Evolutionary conservation across 2,888 invertebrate species (phyloP).

Genomic region (Apamea monoglypha): DNA sequence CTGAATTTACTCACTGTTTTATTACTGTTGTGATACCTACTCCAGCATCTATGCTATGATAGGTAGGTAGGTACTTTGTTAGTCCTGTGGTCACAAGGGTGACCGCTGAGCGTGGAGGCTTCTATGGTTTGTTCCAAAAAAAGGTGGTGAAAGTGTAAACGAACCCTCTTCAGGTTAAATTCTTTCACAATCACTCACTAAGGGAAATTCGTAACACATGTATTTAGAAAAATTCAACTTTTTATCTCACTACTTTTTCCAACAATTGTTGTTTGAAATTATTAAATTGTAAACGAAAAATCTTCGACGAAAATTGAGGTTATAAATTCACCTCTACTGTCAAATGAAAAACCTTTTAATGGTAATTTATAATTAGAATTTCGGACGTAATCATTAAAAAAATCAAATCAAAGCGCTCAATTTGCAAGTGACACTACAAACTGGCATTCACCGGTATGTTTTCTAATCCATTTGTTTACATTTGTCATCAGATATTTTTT

Average conservation of each 20-base stretch:
- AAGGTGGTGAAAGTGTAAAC: neutral
- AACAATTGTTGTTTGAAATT: neutral
- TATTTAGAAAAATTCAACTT: neutral
- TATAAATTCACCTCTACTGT: neutral
- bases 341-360: neutral
- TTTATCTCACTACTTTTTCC: neutral
- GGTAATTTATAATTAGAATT: neutral
- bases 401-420: neutral
- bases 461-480: neutral
- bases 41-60: neutral
- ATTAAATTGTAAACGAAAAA: neutral
- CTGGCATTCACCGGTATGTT: neutral
- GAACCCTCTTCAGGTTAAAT: neutral
- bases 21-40: neutral
- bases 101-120: neutral
- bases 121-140: neutral
- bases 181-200: neutral
- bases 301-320: neutral
- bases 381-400: neutral
- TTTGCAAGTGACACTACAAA: neutral
- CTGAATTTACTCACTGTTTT: conserved; percentile 1
- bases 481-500: neutral
- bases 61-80: neutral
- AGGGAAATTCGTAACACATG: too few species aligned
- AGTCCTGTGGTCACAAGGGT: neutral